Evolutionary conservation across 2,113 vertebrate species (phyloP), one percentile per base, ranked within the genome.

Genomic region (Hippocampus guttulatus): DNA sequence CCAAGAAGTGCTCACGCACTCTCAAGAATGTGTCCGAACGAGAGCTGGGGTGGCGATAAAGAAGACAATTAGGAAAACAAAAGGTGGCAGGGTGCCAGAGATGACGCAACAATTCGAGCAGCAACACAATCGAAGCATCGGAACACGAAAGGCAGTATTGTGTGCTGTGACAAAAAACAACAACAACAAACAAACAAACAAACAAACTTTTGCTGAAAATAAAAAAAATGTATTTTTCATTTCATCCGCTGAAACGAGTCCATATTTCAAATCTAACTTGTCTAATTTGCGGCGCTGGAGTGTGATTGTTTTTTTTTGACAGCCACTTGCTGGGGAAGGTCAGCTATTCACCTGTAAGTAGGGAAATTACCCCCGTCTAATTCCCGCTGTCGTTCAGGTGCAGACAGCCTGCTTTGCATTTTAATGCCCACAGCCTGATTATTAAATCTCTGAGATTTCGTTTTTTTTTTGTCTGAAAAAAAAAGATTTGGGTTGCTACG

Each of bases 41-140:
- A 85, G 88, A 76, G 78, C 30, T 76, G 55, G 77, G 43, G 47
- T 25, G 80, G 75, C 66, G 21, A 27, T 2, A 27, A 27, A 27
- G 25, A 1, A 1, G 25, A 78, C 82, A 84, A 90, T 91, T 89
- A 90, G 73, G 79, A 84, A 85, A 88, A 88, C 79, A 84, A 88
- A 82, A 69, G 78, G 73, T 68, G 79, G 71, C 78, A 80, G 80
- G 80, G 74, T 77, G 81, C 71, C 70, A 63, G 78, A 77, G 84
- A 91, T 88, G 84, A 84, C 11, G 15, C 12, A 14, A 11, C 40
- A 64, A 64, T 77, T 10, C 27, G 15, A 74, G 85, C 66, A 52
- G 77, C 49, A 79, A 69, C 79, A 79, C 81, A 81, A 75, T 65
- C 81, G 47, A 67, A 84, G 67, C 71, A 68, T 71, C 72, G 67